These are phyloP conservation scores for Drosophila percnosoma DNA, from an alignment of 2,888 invertebrate genomes.

Conservation along the genomic window DNA sequence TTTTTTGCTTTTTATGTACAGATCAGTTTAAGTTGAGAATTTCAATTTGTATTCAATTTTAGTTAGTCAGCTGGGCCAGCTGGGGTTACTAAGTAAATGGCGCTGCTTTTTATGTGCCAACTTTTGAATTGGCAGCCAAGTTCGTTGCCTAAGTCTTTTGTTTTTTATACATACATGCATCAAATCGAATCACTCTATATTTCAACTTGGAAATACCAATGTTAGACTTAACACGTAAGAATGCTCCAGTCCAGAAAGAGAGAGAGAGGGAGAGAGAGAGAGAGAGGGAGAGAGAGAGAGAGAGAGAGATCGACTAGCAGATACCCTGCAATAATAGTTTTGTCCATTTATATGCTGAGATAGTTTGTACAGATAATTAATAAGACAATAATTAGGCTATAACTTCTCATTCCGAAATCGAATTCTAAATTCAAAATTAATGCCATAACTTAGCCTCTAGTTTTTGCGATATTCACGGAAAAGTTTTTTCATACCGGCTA, in stretches of 20 bases:
- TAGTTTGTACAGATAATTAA: not conserved
- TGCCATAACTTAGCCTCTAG: not conserved
- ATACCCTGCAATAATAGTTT: not conserved
- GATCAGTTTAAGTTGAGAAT: constrained; percentile 34
- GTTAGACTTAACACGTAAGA: not conserved
- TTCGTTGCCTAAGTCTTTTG: constrained; percentile 76
- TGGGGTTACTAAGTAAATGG: constrained; percentile 54
- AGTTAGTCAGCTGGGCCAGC: constrained; percentile 44
- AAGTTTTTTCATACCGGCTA: not conserved
- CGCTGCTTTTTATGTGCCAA: constrained; percentile 34
- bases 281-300: not conserved
- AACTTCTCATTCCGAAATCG: not conserved
- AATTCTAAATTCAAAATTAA: not conserved
- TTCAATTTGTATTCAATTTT: constrained; percentile 55
- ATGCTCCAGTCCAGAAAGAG: not conserved
- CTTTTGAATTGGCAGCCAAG: constrained; percentile 58
- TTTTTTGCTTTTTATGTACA: constrained; percentile 58
- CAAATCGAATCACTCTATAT: constrained; percentile 1
- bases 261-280: not conserved
- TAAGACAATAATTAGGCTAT: not conserved
- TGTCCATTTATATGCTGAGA: not conserved
- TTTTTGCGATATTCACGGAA: not conserved
- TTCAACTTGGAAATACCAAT: not conserved
- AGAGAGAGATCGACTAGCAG: not conserved
- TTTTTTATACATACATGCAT: constrained; percentile 19